Percentiles rank a stretch among this genome's conserved stretches.
phyloP scores from a whole-genome alignment of 1,140 invertebrate genomes.

The Samia ricini region DNA sequence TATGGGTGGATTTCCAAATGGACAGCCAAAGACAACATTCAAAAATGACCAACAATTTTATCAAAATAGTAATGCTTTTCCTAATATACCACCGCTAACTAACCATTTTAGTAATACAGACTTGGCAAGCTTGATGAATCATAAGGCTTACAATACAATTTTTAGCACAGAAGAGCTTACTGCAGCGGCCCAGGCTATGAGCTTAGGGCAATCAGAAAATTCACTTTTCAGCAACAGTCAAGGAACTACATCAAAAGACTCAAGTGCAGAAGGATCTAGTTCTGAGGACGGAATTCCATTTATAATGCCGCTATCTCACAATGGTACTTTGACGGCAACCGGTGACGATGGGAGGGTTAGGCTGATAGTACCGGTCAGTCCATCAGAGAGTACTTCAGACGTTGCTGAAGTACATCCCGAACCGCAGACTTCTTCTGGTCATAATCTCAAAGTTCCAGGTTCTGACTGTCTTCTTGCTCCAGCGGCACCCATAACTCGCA shows the following conservation, averaged over 20 bases:
- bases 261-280: slow-evolving; percentile 46
- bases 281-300: slow-evolving; percentile 76
- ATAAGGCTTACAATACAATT: slow-evolving; percentile 37
- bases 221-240: slow-evolving; percentile 54
- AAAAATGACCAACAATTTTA: slow-evolving; percentile 50
- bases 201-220: slow-evolving; percentile 50
- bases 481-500: slow-evolving; percentile 84
- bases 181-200: slow-evolving; percentile 49
- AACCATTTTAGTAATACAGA: slow-evolving; percentile 56
- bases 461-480: slow-evolving; percentile 38
- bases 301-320: slow-evolving; percentile 83
- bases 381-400: slow-evolving; percentile 48
- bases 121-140: slow-evolving; percentile 44
- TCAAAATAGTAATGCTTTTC: slow-evolving; percentile 61
- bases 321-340: slow-evolving; percentile 79
- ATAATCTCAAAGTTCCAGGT: slow-evolving; percentile 70
- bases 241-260: slow-evolving; percentile 51
- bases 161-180: slow-evolving; percentile 38
- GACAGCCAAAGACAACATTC: slow-evolving; percentile 22
- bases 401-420: slow-evolving; percentile 35
- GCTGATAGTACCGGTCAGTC: slow-evolving; percentile 78
- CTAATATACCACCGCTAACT: slow-evolving; percentile 55
- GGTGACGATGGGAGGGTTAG: slow-evolving; percentile 78
- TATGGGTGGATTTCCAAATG: slow-evolving; percentile 32
- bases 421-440: slow-evolving; percentile 42